Evolutionary conservation across 2,797 vertebrate species (phyloP).

Genomic region (Bradypus variegatus): DNA sequence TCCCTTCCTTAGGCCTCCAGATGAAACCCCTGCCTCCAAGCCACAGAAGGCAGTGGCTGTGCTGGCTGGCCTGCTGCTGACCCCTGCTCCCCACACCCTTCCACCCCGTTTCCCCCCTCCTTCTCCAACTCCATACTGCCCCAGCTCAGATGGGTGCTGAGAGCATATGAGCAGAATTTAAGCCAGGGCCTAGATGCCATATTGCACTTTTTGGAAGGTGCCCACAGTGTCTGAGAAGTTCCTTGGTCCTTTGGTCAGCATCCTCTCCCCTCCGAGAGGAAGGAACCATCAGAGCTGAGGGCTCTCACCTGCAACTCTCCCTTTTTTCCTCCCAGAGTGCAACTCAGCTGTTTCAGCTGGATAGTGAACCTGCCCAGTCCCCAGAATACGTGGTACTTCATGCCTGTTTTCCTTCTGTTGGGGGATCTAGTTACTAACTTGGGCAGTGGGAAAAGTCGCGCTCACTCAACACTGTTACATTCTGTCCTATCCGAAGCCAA

Average conservation of each 20-base stretch:
- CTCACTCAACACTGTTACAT: background rate
- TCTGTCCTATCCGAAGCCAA: background rate
- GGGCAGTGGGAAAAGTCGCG: background rate
- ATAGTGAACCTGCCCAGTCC: background rate
- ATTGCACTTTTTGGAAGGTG: background rate
- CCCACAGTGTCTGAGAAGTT: background rate
- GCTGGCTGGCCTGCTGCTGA: too few species aligned
- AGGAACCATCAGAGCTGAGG: background rate
- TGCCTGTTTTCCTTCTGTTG: background rate
- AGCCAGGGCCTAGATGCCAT: background rate
- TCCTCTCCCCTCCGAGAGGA: background rate
- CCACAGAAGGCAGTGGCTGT: background rate
- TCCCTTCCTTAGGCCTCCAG: background rate
- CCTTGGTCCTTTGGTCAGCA: background rate
- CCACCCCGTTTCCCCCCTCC: background rate
- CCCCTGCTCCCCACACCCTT: too few species aligned
- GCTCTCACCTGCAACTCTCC: fast-evolving
- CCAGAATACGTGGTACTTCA: too few species aligned
- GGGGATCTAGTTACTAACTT: background rate
- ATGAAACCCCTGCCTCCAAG: background rate
- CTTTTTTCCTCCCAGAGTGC: background rate
- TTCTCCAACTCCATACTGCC: background rate
- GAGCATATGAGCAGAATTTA: background rate
- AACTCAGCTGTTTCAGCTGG: background rate
- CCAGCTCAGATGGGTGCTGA: background rate